These are phyloP conservation scores for Brachypalpus laphriformis DNA, from an alignment of 2,888 invertebrate species.

Conservation along the genomic window DNA sequence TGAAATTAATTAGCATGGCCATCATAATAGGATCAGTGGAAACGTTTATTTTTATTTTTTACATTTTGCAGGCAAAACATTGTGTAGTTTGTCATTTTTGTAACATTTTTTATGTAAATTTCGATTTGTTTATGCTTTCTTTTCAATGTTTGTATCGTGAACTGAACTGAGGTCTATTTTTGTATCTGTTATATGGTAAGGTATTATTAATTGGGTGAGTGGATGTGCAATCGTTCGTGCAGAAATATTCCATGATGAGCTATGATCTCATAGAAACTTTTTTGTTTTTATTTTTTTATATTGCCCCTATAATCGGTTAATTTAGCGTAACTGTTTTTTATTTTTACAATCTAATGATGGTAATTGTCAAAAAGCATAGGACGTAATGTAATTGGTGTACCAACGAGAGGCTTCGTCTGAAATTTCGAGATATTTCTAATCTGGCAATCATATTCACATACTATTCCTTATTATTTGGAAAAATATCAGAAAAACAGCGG, in stretches of 20 bases:
- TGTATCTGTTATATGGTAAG: neutral
- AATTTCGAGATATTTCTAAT: too few relatives aligned
- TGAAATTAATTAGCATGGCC: neutral
- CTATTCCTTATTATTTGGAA: too few relatives aligned
- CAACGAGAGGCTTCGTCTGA: too few relatives aligned
- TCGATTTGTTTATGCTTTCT: neutral
- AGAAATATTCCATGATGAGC: constrained; percentile 16
- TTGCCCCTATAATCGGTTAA: neutral
- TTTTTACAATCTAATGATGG: too few relatives aligned
- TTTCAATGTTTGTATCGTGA: neutral
- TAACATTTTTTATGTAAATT: neutral
- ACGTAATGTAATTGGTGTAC: too few relatives aligned
- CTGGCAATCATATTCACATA: too few relatives aligned
- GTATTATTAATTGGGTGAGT: constrained; percentile 32
- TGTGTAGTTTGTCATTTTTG: neutral
- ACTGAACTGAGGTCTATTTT: neutral
- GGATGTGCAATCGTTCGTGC: constrained; percentile 28
- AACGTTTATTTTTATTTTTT: neutral
- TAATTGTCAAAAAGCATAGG: too few relatives aligned
- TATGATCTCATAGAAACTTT: constrained; percentile 20
- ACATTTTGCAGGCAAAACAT: neutral
- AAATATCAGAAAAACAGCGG: too few relatives aligned
- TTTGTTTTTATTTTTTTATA: neutral
- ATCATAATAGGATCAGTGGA: neutral
- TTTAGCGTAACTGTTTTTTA: neutral